These are phyloP conservation scores for Leptatherina wallacei DNA, from an alignment of 2,797 vertebrate species.

Conservation along the genomic window DNA sequence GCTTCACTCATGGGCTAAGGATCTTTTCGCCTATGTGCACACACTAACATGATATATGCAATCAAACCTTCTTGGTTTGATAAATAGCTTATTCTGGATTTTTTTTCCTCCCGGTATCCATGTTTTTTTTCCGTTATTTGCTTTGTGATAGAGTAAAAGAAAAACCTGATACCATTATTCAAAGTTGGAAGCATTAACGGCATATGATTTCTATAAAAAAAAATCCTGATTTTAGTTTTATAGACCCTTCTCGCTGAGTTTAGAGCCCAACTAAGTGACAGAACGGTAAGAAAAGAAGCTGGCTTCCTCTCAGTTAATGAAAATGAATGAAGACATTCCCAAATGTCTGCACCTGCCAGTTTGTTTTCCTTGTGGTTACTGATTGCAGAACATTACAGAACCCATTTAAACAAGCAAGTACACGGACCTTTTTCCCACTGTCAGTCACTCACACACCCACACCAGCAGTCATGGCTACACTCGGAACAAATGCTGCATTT, in stretches of 20 bases:
- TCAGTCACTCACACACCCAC: constrained; percentile 4
- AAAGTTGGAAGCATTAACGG: constrained; percentile 15
- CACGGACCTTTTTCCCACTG: neutral
- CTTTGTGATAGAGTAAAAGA: constrained; percentile 17
- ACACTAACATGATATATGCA: constrained; percentile 32
- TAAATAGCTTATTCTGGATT: constrained; percentile 63
- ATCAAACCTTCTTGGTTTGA: constrained; percentile 61
- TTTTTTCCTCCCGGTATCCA: constrained; percentile 7
- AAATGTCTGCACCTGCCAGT: constrained; percentile 44
- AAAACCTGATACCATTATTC: constrained; percentile 11
- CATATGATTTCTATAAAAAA: constrained; percentile 19
- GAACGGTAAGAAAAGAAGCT: constrained; percentile 41
- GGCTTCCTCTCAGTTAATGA: constrained; percentile 56
- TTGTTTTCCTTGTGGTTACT: constrained; percentile 27
- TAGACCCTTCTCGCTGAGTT: neutral
- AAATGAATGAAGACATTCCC: constrained; percentile 63
- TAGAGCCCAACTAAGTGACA: constrained; percentile 28
- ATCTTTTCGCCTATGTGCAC: constrained; percentile 36
- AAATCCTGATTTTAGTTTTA: constrained; percentile 30
- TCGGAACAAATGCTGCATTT: constrained; percentile 23
- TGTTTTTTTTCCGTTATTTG: constrained; percentile 12
- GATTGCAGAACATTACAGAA: constrained; percentile 55
- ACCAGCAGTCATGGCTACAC: neutral
- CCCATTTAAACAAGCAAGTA: constrained; percentile 23
- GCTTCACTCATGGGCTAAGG: constrained; percentile 44